Evolutionary conservation across 1,140 invertebrate species (phyloP).

Genomic region (Hypsibius dujardini): DNA sequence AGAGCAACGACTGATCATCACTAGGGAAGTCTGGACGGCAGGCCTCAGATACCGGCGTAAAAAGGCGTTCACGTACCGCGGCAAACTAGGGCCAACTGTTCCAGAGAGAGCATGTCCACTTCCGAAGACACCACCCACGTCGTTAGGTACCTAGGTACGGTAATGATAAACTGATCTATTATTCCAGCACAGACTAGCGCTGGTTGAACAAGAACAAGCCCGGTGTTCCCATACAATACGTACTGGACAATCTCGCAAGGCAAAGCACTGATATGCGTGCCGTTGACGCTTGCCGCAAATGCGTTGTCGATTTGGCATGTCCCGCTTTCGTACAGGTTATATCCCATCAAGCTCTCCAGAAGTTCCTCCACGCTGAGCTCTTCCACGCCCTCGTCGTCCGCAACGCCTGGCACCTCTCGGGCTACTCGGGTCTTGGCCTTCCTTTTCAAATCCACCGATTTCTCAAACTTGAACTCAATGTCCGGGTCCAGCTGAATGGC

Average conservation of each 20-base stretch:
- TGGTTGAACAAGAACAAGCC: too few relatives aligned
- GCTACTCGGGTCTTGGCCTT: slow-evolving; percentile 32
- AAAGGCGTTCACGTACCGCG: too few relatives aligned
- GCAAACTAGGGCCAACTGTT: slow-evolving; percentile 53
- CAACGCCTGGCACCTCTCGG: slow-evolving; percentile 30
- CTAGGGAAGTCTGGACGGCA: too few relatives aligned
- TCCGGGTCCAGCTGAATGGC: slow-evolving; percentile 73
- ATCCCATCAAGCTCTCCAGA: slow-evolving; percentile 24
- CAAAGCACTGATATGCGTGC: slow-evolving; percentile 56
- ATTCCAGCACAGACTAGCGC: too few relatives aligned
- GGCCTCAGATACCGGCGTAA: too few relatives aligned
- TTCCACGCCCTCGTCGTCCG: slow-evolving; percentile 20
- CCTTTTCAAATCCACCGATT: slow-evolving; percentile 28
- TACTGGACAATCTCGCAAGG: slow-evolving; percentile 65
- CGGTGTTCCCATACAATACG: too few relatives aligned
- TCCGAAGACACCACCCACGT: slow-evolving; percentile 74
- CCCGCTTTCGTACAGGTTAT: slow-evolving; percentile 24
- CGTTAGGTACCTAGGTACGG: too few relatives aligned
- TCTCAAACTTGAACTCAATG: slow-evolving; percentile 60
- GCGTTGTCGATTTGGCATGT: slow-evolving; percentile 28
- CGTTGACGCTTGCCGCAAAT: slow-evolving; percentile 38
- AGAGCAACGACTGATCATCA: too few relatives aligned
- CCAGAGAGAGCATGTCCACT: slow-evolving; percentile 63
- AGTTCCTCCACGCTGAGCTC: slow-evolving; percentile 18
- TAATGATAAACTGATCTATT: too few relatives aligned